Conservation (phyloP, 1,140 invertebrate genomes). For the Diorhabda elongata region DNA sequence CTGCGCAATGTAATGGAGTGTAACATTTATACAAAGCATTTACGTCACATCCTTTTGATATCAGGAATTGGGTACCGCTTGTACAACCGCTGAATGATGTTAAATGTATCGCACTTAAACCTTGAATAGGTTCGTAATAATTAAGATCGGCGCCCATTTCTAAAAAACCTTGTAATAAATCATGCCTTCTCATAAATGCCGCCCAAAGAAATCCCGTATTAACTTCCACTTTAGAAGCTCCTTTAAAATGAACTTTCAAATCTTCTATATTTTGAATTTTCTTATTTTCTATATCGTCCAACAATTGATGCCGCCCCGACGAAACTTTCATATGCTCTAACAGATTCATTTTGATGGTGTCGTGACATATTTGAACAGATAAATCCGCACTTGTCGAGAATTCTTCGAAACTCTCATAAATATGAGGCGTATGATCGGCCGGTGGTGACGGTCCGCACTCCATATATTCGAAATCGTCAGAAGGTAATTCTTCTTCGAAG, state of each 20-base stretch:
- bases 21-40: slow-evolving; percentile 64
- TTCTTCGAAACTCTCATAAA: slow-evolving; percentile 71
- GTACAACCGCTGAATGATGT: slow-evolving; percentile 72
- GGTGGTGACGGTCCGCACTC: slow-evolving; percentile 68
- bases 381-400: slow-evolving; percentile 59
- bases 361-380: slow-evolving; percentile 67
- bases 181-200: slow-evolving; percentile 62
- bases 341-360: slow-evolving; percentile 65
- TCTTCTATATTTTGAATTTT: slow-evolving; percentile 55
- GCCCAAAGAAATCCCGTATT: slow-evolving; percentile 67
- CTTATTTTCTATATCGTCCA: slow-evolving; percentile 67
- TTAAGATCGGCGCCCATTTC: slow-evolving; percentile 63
- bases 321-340: slow-evolving; percentile 66
- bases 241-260: slow-evolving; percentile 49
- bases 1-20: slow-evolving; percentile 75
- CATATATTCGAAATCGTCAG: slow-evolving; percentile 66
- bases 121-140: slow-evolving; percentile 62
- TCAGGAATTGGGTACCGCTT: slow-evolving; percentile 64
- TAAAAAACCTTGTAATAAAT: slow-evolving; percentile 59
- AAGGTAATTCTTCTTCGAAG: slow-evolving; percentile 61
- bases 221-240: slow-evolving; percentile 59
- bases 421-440: slow-evolving; percentile 67
- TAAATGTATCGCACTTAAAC: slow-evolving; percentile 67
- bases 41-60: slow-evolving; percentile 63
- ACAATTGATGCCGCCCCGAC: slow-evolving; percentile 59